Percentiles rank a stretch among this genome's conserved stretches.
phyloP scores from a whole-genome alignment of 2,797 vertebrate species.

The Neopelma chrysocephalum region DNA sequence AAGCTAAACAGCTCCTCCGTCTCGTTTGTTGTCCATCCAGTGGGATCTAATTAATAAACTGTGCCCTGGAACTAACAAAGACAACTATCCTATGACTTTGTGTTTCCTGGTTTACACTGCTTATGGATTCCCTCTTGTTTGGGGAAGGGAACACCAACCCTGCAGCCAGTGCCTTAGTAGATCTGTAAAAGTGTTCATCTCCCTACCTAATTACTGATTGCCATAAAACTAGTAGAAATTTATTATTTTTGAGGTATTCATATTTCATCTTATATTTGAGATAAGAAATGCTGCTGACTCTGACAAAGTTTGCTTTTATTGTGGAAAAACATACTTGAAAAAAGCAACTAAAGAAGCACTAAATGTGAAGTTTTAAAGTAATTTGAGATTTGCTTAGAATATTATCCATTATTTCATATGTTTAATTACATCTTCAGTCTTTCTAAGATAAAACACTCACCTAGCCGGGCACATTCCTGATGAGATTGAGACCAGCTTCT shows the following conservation, averaged over 20 bases:
- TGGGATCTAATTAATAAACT: background rate
- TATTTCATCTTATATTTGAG: background rate
- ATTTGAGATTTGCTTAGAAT: background rate
- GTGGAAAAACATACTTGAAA: background rate
- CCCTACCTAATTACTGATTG: background rate
- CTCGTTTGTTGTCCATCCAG: background rate
- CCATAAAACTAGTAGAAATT: background rate
- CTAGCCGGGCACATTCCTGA: slow-evolving; percentile 82
- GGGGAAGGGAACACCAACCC: background rate
- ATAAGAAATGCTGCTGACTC: background rate
- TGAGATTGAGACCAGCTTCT: slow-evolving; percentile 86
- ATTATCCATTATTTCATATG: background rate
- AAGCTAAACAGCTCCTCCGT: background rate
- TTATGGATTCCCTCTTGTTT: background rate
- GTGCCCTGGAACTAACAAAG: background rate
- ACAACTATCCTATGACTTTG: background rate
- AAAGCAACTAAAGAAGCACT: background rate
- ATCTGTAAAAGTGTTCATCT: background rate
- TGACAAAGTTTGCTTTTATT: background rate
- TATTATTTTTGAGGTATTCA: background rate
- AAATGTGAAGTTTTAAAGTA: background rate
- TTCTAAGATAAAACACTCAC: slow-evolving; percentile 69
- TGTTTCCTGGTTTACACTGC: background rate
- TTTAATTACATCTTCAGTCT: background rate
- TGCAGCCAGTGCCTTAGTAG: background rate